A percentile compares a stretch with the other conserved stretches of the same genome.
Conservation (phyloP, 2,888 invertebrate genomes). For the Ormyrus rosae region DNA sequence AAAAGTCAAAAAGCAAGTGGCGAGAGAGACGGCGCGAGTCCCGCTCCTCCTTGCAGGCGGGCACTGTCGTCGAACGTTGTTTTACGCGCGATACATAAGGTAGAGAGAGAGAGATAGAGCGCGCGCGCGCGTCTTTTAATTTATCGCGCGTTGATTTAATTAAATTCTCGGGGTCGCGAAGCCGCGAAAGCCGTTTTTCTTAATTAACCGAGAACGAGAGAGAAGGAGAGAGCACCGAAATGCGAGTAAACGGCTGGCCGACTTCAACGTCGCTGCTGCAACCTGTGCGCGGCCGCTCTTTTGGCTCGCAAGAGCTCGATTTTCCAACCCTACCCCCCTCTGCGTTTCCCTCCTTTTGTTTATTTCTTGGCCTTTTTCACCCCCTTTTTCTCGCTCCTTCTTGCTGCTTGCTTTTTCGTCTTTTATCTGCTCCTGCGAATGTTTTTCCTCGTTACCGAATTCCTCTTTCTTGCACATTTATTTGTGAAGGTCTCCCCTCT, state of each 20-base stretch:
- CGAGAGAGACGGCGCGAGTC: neutral
- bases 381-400: neutral
- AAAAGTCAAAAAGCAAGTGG: slow-evolving; percentile 1
- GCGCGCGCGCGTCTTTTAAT: slow-evolving; percentile 59
- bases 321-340: neutral
- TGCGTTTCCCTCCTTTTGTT: neutral
- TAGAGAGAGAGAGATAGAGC: neutral
- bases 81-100: slow-evolving; percentile 17
- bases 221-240: slow-evolving; percentile 35
- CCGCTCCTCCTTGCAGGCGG: neutral
- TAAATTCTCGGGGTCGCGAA: slow-evolving; percentile 59
- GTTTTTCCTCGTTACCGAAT: slow-evolving; percentile 28
- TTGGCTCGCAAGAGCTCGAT: neutral
- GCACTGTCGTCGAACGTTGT: slow-evolving; percentile 16
- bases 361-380: slow-evolving; percentile 13
- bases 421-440: neutral
- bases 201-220: slow-evolving; percentile 61
- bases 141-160: slow-evolving; percentile 68
- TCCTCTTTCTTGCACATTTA: neutral
- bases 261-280: slow-evolving; percentile 4
- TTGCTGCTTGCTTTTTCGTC: neutral
- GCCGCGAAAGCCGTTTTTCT: slow-evolving; percentile 62
- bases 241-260: slow-evolving; percentile 44
- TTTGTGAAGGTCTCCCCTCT: neutral
- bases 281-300: neutral